Conservation (phyloP, 2,888 invertebrate genomes). For the Dolomedes plantarius region DNA sequence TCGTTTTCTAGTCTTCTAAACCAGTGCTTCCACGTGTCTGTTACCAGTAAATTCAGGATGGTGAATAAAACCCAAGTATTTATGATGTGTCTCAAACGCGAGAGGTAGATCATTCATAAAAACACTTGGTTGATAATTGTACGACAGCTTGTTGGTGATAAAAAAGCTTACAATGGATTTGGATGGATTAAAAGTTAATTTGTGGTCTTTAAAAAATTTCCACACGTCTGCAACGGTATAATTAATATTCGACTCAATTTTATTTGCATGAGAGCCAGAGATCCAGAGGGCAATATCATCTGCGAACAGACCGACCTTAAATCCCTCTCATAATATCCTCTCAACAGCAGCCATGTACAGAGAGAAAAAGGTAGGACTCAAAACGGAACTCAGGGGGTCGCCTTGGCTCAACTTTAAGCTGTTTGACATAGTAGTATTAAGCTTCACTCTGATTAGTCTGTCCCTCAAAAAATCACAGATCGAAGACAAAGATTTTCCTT, state of each 20-base stretch:
- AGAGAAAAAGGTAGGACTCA: not conserved
- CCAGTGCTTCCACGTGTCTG: too few relatives aligned
- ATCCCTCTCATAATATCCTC: not conserved
- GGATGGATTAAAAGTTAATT: not conserved
- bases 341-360: not conserved
- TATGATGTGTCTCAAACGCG: not conserved
- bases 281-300: not conserved
- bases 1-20: too few relatives aligned
- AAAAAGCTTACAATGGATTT: conserved; percentile 8
- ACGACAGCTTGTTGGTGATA: not conserved
- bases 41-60: not conserved
- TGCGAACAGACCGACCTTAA: not conserved
- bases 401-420: not conserved
- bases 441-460: not conserved
- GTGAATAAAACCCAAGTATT: not conserved
- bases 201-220: not conserved
- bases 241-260: not conserved
- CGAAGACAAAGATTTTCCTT: not conserved
- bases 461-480: too few relatives aligned
- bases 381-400: not conserved
- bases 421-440: not conserved
- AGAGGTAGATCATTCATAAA: not conserved
- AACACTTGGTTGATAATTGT: not conserved
- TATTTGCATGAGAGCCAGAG: not conserved
- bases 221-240: not conserved